Evolutionary conservation across 2,797 vertebrate genomes (phyloP).

Genomic region (Amphiprion clarkii): DNA sequence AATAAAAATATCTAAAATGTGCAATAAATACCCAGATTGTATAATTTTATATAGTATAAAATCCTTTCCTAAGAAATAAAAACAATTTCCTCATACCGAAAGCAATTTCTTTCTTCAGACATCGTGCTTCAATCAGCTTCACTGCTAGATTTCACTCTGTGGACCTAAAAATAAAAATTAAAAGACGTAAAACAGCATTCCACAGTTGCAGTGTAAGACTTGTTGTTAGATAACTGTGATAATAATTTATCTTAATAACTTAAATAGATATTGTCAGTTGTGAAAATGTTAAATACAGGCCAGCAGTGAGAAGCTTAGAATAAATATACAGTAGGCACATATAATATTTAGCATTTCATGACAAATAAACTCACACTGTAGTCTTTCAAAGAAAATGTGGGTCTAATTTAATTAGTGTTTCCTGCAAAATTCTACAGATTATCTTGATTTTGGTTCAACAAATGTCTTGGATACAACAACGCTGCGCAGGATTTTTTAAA

Average conservation of each 20-base stretch:
- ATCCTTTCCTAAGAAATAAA: too few relatives aligned
- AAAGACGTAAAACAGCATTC: too few relatives aligned
- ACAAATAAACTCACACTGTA: too few relatives aligned
- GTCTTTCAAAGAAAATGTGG: background rate
- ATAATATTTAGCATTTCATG: background rate
- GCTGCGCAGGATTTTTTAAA: background rate
- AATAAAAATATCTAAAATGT: too few relatives aligned
- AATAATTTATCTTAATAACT: too few relatives aligned
- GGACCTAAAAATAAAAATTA: background rate
- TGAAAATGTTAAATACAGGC: slow-evolving; percentile 24
- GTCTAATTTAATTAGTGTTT: background rate
- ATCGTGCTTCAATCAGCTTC: background rate
- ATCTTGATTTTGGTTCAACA: too few relatives aligned
- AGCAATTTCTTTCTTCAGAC: background rate
- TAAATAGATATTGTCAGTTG: background rate
- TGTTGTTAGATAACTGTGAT: too few relatives aligned
- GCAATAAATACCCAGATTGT: too few relatives aligned
- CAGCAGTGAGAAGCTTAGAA: background rate
- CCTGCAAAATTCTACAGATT: too few relatives aligned
- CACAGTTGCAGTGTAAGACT: too few relatives aligned
- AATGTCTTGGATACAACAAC: too few relatives aligned
- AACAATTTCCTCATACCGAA: background rate
- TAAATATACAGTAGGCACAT: slow-evolving; percentile 5
- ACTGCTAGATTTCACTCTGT: background rate
- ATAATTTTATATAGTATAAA: too few relatives aligned